Evolutionary conservation across 1,140 invertebrate species (phyloP), one percentile per base, ranked within the genome.

Genomic region (Harlomillsia oculata): DNA sequence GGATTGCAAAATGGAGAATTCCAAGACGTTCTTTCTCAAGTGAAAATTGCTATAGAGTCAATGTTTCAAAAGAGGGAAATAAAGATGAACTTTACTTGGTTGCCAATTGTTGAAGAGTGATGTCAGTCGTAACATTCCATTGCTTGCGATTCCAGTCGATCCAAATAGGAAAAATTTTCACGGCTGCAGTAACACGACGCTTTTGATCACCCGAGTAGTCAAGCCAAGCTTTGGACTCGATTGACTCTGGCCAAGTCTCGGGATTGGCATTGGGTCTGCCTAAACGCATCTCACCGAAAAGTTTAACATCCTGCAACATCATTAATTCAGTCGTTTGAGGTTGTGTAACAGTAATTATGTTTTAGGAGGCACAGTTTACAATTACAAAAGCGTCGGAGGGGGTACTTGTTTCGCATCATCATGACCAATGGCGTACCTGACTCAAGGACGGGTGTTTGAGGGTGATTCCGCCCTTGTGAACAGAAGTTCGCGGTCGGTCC

Each of bases 71-170:
- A n/a, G n/a, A n/a, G 32, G 48, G 57, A 26, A 57, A 59, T 56
- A 46, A n/a, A n/a, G n/a, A n/a, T n/a, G n/a, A n/a, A 60, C 58
- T 64, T 62, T 57, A 65, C 63, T 62, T 62, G 59, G 63, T 65
- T 59, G 50, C 60, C 36, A 54, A 44, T 39, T 65, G 63, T 30
- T 56, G 32, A 13, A 65, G 53, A 53, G 51, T 29, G 13, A 52
- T 20, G 39, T 56, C 50, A 29, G 56, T 49, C n/a, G 48, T 53
- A 18, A 61, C 29, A 34, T 65, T 58, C 59, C 59, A 61, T 32
- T 52, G 49, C 20, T 45, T 25, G 26, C 36, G 37, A 37, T 39
- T 29, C 45, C 37, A 26, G 20, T 39, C 34, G 21, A 20, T 16
- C 11, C 53, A 32, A 8, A 34, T 34, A 23, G 34, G 54, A 34